Evolutionary conservation across 2,888 invertebrate genomes (phyloP).

Genomic region (Halocaridina rubra): DNA sequence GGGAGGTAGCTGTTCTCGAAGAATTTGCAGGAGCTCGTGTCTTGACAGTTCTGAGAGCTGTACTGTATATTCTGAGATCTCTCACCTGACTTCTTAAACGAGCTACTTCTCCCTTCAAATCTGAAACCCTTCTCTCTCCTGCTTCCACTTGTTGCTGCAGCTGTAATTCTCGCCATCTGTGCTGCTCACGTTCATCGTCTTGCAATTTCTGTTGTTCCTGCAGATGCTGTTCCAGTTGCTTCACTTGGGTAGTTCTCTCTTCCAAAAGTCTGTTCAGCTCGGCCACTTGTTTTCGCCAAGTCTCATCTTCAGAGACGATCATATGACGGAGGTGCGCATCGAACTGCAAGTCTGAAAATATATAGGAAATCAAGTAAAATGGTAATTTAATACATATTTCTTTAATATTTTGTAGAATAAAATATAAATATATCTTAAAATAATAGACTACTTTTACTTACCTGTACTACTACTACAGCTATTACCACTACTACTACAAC

Average conservation of each 20-base stretch:
- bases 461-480: too few species aligned
- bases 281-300: background rate
- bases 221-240: conserved; percentile 16
- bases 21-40: background rate
- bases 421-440: too few species aligned
- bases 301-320: conserved; percentile 21
- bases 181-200: conserved; percentile 39
- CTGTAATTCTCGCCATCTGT: conserved; percentile 43
- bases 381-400: too few species aligned
- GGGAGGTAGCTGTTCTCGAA: conserved; percentile 1
- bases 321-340: conserved; percentile 50
- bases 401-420: too few species aligned
- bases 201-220: background rate
- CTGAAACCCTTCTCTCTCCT: conserved; percentile 34
- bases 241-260: conserved; percentile 13
- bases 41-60: conserved; percentile 41
- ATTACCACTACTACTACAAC: too few species aligned
- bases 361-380: too few species aligned
- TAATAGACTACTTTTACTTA: too few species aligned
- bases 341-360: conserved; percentile 39
- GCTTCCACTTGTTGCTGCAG: conserved; percentile 55
- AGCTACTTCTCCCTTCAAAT: conserved; percentile 41
- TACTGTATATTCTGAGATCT: conserved; percentile 48
- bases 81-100: conserved; percentile 45
- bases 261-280: conserved; percentile 32